Percentiles rank a stretch among this genome's conserved stretches.
Evolutionary conservation across 2,888 invertebrate genomes (phyloP).

Genomic region (Polymixis flavicincta): DNA sequence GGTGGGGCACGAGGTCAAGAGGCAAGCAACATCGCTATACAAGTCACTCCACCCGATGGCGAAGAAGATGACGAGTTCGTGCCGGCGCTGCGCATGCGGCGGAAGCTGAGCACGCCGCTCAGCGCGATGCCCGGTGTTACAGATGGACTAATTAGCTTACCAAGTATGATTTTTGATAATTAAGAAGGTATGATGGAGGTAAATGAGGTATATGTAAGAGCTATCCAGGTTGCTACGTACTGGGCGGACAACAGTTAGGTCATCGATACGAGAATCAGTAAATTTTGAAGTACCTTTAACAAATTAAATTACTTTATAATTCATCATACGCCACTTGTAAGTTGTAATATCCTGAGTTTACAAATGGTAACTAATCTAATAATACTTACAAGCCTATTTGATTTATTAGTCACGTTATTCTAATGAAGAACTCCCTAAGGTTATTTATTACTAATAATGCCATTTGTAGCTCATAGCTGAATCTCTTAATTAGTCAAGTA

Average conservation of each 20-base stretch:
- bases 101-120: slow-evolving; percentile 86
- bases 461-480: background rate
- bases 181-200: background rate
- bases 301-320: background rate
- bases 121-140: slow-evolving; percentile 77
- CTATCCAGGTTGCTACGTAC: background rate
- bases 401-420: background rate
- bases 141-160: slow-evolving; percentile 74
- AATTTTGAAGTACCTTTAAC: background rate
- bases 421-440: background rate
- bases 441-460: background rate
- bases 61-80: slow-evolving; percentile 86
- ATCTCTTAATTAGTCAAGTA: background rate
- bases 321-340: no score
- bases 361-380: background rate
- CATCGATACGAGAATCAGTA: background rate
- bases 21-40: slow-evolving; percentile 84
- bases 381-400: background rate
- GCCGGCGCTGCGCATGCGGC: slow-evolving; percentile 79
- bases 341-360: background rate
- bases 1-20: slow-evolving; percentile 73
- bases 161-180: slow-evolving; percentile 67
- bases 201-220: background rate
- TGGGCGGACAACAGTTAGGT: background rate
- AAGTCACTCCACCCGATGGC: slow-evolving; percentile 87